phyloP scores from a whole-genome alignment of 2,113 vertebrate genomes.

The Amblyopsis rosae region DNA sequence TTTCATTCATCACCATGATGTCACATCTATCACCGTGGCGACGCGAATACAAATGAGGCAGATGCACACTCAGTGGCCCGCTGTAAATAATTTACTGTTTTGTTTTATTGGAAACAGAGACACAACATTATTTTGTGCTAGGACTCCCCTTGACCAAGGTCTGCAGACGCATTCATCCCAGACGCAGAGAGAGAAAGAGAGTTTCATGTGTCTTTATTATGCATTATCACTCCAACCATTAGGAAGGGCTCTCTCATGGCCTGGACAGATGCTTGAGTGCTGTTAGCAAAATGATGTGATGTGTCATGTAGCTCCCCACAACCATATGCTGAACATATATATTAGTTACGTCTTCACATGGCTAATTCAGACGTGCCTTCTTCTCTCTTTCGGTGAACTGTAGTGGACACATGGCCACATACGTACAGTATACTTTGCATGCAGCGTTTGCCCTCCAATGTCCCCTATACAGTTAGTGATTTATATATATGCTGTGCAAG shows the following conservation, averaged over 20 bases:
- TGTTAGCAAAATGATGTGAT: conserved; percentile 45
- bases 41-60: conserved; percentile 72
- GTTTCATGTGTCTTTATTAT: conserved; percentile 58
- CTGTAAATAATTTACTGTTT: conserved; percentile 79
- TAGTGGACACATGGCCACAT: conserved; percentile 20
- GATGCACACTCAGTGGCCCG: conserved; percentile 62
- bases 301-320: conserved; percentile 32
- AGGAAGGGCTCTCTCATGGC: conserved; percentile 41
- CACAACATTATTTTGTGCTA: conserved; percentile 69
- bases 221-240: conserved; percentile 50
- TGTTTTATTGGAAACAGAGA: conserved; percentile 75
- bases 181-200: conserved; percentile 43
- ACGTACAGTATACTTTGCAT: conserved; percentile 26
- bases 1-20: conserved; percentile 75
- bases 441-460: conserved; percentile 27
- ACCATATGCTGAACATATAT: conserved; percentile 42
- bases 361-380: conserved; percentile 34
- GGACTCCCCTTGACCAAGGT: conserved; percentile 69
- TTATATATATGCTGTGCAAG: conserved; percentile 31
- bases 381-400: conserved; percentile 32
- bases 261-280: conserved; percentile 53
- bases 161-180: conserved; percentile 64
- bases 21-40: conserved; percentile 71
- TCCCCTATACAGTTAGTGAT: conserved; percentile 41
- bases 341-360: conserved; percentile 40